Evolutionary conservation across 2,888 invertebrate genomes (phyloP).

Genomic region (Eulithis testata): DNA sequence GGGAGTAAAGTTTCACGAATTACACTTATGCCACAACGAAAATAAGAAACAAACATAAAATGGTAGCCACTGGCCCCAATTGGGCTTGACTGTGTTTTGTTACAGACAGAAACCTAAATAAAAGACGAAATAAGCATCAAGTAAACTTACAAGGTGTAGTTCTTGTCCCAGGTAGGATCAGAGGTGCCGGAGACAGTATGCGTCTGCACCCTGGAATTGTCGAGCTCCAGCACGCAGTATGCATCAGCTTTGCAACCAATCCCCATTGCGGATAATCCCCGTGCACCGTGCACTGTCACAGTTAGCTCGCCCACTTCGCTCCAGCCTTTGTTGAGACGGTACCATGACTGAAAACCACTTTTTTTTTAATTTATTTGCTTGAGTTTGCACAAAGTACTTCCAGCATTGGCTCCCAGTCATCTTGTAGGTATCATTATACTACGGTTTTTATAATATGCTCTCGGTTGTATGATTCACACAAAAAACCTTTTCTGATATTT

Average conservation of each 20-base stretch:
- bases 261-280: constrained; percentile 63
- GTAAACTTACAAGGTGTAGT: constrained; percentile 71
- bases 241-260: constrained; percentile 71
- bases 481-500: not conserved
- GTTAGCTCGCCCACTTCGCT: constrained; percentile 72
- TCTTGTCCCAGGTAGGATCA: constrained; percentile 75
- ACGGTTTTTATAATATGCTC: too few relatives aligned
- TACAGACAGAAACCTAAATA: too few relatives aligned
- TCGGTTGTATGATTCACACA: not conserved
- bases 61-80: too few relatives aligned
- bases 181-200: constrained; percentile 65
- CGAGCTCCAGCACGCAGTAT: constrained; percentile 74
- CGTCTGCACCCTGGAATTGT: constrained; percentile 76
- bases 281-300: constrained; percentile 71
- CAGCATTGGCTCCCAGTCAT: too few relatives aligned
- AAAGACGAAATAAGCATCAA: not conserved
- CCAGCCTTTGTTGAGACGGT: constrained; percentile 66
- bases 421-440: not conserved
- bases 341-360: constrained; percentile 65
- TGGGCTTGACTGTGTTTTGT: too few relatives aligned
- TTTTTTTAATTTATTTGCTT: not conserved
- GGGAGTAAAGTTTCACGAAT: too few relatives aligned
- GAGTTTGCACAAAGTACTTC: too few relatives aligned
- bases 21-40: too few relatives aligned
- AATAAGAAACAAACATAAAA: too few relatives aligned